These are phyloP conservation scores for Heliconius congener DNA, from an alignment of 1,140 invertebrate species.

Conservation along the genomic window DNA sequence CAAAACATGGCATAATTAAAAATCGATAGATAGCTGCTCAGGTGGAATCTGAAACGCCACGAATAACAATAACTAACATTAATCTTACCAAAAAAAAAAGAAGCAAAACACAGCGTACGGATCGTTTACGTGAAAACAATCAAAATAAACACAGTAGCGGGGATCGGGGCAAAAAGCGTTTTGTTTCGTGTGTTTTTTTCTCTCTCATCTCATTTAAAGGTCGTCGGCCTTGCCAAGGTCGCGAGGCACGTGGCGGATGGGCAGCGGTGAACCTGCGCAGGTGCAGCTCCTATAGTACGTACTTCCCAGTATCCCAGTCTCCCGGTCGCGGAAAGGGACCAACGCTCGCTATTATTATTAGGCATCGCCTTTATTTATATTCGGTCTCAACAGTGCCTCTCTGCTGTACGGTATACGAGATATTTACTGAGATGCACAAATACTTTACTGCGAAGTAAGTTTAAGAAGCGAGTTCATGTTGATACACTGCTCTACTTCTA, in stretches of 20 bases:
- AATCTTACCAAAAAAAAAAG: constrained; percentile 55
- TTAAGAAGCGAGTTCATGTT: neutral
- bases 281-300: constrained; percentile 26
- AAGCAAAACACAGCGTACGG: constrained; percentile 48
- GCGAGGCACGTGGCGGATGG: constrained; percentile 67
- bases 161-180: constrained; percentile 55
- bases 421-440: neutral
- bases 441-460: neutral
- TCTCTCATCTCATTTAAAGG: constrained; percentile 62
- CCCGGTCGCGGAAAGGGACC: constrained; percentile 17
- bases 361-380: neutral
- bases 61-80: constrained; percentile 59
- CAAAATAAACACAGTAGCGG: constrained; percentile 71
- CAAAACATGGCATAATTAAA: constrained; percentile 26
- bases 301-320: constrained; percentile 12
- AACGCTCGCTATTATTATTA: constrained; percentile 19
- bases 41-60: constrained; percentile 36
- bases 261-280: constrained; percentile 61
- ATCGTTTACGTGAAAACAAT: constrained; percentile 74
- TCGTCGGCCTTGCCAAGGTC: constrained; percentile 74
- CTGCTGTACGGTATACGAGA: neutral
- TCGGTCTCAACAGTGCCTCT: neutral
- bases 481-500: neutral
- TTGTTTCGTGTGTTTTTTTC: constrained; percentile 48
- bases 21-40: constrained; percentile 19